phyloP scores from a whole-genome alignment of 2,888 invertebrate genomes.

The Thelaira solivaga region DNA sequence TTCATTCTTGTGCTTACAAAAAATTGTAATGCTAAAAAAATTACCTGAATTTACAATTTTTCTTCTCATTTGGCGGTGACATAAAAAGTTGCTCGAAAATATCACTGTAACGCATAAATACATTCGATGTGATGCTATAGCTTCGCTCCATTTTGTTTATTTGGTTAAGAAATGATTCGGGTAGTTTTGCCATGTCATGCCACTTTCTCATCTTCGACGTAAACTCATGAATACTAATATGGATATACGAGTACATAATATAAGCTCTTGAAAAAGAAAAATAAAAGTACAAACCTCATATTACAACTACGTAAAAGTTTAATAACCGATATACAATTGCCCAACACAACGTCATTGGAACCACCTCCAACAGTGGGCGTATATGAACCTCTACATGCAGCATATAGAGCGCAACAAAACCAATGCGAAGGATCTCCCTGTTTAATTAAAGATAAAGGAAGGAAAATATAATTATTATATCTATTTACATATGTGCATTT shows the following conservation, averaged over 20 bases:
- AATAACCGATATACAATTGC: slow-evolving; percentile 94
- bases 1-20: not conserved
- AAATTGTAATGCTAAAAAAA: too few species aligned
- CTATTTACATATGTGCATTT: not conserved
- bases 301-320: slow-evolving; percentile 92
- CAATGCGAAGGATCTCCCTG: slow-evolving; percentile 94
- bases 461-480: not conserved
- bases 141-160: slow-evolving; percentile 91
- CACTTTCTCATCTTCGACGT: slow-evolving; percentile 96
- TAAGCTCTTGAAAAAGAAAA: not conserved
- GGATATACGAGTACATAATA: too few species aligned
- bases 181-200: slow-evolving; percentile 95
- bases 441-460: slow-evolving; percentile 64
- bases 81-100: slow-evolving; percentile 92
- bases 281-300: slow-evolving; percentile 81
- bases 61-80: slow-evolving; percentile 78
- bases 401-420: slow-evolving; percentile 96
- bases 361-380: slow-evolving; percentile 88
- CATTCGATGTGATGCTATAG: slow-evolving; percentile 95
- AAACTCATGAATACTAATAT: slow-evolving; percentile 90
- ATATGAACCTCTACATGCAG: slow-evolving; percentile 88
- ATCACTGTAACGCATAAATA: slow-evolving; percentile 93
- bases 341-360: slow-evolving; percentile 85
- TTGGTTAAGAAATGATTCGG: slow-evolving; percentile 88
- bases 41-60: slow-evolving; percentile 74